Percentiles rank a stretch among this genome's conserved stretches.
phyloP scores from a whole-genome alignment of 2,797 vertebrate species.

The Melanotaenia nigrans region DNA sequence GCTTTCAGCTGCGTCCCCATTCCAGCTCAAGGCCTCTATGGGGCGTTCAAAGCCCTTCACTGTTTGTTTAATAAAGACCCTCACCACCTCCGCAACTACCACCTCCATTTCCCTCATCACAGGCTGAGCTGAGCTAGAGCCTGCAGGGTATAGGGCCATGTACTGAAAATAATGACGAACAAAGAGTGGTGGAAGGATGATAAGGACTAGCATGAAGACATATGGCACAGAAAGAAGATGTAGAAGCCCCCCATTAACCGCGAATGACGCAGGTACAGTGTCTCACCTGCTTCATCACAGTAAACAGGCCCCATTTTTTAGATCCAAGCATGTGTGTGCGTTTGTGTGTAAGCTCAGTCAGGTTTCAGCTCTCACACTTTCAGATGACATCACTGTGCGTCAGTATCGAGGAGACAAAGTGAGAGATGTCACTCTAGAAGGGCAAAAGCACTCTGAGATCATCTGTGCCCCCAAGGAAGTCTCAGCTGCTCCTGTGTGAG shows the following conservation, averaged over 20 bases:
- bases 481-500: constrained; percentile 7
- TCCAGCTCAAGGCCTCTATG: constrained; percentile 76
- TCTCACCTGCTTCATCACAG: constrained; percentile 24
- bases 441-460: constrained; percentile 62
- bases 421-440: constrained; percentile 70
- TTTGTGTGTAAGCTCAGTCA: constrained; percentile 21
- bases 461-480: constrained; percentile 46
- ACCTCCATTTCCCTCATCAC: constrained; percentile 68
- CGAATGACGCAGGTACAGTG: neutral
- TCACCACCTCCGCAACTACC: constrained; percentile 63
- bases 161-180: constrained; percentile 34
- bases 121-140: constrained; percentile 50
- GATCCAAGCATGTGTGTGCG: constrained; percentile 8
- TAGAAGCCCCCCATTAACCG: constrained; percentile 1
- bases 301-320: constrained; percentile 4
- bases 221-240: neutral
- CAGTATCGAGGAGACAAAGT: constrained; percentile 55
- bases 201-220: constrained; percentile 16
- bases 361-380: constrained; percentile 67
- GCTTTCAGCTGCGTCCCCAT: constrained; percentile 79
- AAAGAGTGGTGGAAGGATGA: constrained; percentile 4
- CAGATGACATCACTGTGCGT: constrained; percentile 61
- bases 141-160: constrained; percentile 49
- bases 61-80: constrained; percentile 85
- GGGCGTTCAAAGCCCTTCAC: constrained; percentile 76